Evolutionary conservation across 2,888 invertebrate genomes (phyloP).

Genomic region (Archips xylosteana): DNA sequence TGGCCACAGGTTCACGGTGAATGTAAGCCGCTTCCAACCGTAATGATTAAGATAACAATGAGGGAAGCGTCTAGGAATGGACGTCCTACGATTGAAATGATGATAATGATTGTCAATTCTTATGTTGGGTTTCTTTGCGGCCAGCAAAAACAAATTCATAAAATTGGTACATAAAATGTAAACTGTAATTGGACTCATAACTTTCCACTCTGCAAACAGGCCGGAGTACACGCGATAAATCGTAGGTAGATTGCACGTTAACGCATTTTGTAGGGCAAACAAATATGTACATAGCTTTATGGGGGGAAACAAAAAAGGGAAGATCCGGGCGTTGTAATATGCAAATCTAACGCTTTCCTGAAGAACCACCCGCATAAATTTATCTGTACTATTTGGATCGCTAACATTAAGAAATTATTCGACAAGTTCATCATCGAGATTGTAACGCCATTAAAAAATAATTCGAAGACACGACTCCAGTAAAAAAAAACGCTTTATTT

Average conservation of each 20-base stretch:
- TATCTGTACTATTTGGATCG: conserved; percentile 10
- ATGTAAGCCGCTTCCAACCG: too few species aligned
- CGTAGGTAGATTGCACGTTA: conserved; percentile 13
- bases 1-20: too few species aligned
- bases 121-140: neutral
- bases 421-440: too few species aligned
- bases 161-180: neutral
- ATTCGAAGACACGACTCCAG: too few species aligned
- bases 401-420: neutral
- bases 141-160: neutral
- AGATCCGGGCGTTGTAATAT: conserved; percentile 33
- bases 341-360: conserved; percentile 33
- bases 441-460: too few species aligned
- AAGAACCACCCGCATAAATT: conserved; percentile 11
- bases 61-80: too few species aligned
- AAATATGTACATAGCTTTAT: conserved; percentile 35
- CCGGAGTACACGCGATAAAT: conserved; percentile 15
- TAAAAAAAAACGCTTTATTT: too few species aligned
- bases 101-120: too few species aligned
- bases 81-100: too few species aligned
- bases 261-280: conserved; percentile 17
- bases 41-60: too few species aligned
- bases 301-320: conserved; percentile 25
- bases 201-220: neutral
- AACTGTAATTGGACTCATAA: neutral